phyloP scores from a whole-genome alignment of 2,888 invertebrate species.

The Formica aserva region DNA sequence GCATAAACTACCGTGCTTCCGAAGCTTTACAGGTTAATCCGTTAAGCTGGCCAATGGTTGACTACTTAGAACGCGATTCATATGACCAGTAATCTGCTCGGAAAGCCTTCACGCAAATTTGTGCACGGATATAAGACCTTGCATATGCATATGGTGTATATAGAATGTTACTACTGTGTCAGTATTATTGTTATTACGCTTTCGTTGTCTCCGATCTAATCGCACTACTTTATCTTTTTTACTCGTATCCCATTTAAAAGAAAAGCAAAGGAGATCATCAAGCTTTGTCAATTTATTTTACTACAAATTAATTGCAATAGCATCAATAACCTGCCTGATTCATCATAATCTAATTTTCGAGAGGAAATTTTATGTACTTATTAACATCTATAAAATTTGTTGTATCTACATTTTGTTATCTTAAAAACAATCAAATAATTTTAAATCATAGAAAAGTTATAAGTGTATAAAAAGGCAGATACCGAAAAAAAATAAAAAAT shows the following conservation, averaged over 20 bases:
- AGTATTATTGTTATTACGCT: conserved; percentile 21
- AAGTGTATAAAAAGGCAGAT: not conserved
- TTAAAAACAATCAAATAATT: not conserved
- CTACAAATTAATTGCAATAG: not conserved
- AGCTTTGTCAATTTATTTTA: not conserved
- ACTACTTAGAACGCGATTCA: conserved; percentile 50
- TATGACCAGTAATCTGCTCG: conserved; percentile 34
- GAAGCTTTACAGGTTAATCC: conserved; percentile 30
- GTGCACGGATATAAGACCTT: conserved; percentile 13
- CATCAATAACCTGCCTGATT: not conserved
- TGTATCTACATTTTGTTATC: not conserved
- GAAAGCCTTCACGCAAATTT: conserved; percentile 47
- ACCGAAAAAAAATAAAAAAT: not conserved
- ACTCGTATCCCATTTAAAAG: not conserved
- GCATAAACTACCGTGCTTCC: conserved; percentile 18
- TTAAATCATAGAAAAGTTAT: not conserved
- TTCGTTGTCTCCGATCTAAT: conserved; percentile 20
- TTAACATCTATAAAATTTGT: not conserved
- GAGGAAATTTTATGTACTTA: not conserved
- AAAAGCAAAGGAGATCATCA: not conserved
- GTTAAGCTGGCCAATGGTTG: conserved; percentile 30
- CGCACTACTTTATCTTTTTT: conserved; percentile 14
- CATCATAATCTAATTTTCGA: not conserved
- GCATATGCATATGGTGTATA: not conserved
- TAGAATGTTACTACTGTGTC: not conserved